Base-by-base conservation (phyloP, 2,797 vertebrate genomes). In the Oceanodroma leucorhoa region DNA sequence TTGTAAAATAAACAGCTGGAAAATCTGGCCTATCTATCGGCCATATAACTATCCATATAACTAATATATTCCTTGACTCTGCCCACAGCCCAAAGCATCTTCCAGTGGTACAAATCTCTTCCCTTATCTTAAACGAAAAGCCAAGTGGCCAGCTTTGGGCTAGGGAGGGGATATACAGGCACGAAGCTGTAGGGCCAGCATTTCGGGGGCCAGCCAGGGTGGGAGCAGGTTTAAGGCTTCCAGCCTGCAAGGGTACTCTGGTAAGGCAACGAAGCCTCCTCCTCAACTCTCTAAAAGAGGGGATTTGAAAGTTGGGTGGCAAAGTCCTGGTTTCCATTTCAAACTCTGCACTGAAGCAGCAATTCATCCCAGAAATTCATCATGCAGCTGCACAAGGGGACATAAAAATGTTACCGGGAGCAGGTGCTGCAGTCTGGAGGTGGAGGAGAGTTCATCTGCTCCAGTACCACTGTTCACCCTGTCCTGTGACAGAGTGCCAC, bases 1-100 rank as follows among this genome's bases (percentile, higher is more conserved):
- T 75, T 90, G 58, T 90, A 95, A 96, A 96, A 92, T 45, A 88
- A 95, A 78, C 45, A 91, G 58, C 58, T 91, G 82, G 76, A 95
- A 96, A 95, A 92, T 76, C 38, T 78, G 76, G 79, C 40, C 29
- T 78, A 17, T 43, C 41, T 43, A 43, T 43, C 18, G 41, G 41
- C 41, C 41, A 43, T 43, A 18, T 43, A 77, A 87, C 73, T 69
- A 62, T 58, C 67, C 40, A 61, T 66, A 4, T 43, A 90, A 79
- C 10, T 85, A 89, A 85, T 27, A 67, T 1, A 79, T 14, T 91
- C 51, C 46, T 65, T 72, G 55, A 69, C 50, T 34, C 48, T 73
- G 38, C 16, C 46, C 26, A 32, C 24, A 92, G 78, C 38, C 30
- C 51, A 51, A 90, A 79, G 51, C 19, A 62, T 38, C 58, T 84